Evolutionary conservation across 1,140 invertebrate species (phyloP).

Genomic region (Pogonus chalceus): DNA sequence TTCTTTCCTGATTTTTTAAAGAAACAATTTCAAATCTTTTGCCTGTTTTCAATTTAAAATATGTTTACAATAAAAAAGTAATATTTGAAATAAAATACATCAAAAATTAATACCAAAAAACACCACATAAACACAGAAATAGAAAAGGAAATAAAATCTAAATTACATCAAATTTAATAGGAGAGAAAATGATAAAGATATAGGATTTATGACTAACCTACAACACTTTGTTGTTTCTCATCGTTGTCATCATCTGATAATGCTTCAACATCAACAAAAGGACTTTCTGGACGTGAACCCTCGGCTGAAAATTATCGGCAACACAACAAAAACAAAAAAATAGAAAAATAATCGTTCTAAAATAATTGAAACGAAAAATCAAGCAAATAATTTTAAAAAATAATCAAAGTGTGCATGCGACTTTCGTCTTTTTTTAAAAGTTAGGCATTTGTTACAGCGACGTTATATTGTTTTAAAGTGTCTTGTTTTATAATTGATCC

Average conservation of each 20-base stretch:
- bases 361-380: background rate
- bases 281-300: constrained; percentile 46
- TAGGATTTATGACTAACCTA: constrained; percentile 48
- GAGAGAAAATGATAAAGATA: constrained; percentile 28
- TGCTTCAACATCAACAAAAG: constrained; percentile 65
- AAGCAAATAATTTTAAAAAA: background rate
- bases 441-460: background rate
- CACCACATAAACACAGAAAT: constrained; percentile 12
- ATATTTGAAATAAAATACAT: too few relatives aligned
- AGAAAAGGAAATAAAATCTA: constrained; percentile 16
- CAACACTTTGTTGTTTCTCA: constrained; percentile 40
- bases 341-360: constrained; percentile 10
- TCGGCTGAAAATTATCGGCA: constrained; percentile 12
- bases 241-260: constrained; percentile 57
- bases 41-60: too few relatives aligned
- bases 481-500: too few relatives aligned
- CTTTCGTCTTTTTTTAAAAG: background rate
- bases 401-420: background rate
- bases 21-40: too few relatives aligned
- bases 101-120: too few relatives aligned
- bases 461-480: too few relatives aligned
- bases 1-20: too few relatives aligned
- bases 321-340: constrained; percentile 14
- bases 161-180: constrained; percentile 29
- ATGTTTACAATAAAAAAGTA: too few relatives aligned